phyloP scores from a whole-genome alignment of 2,113 vertebrate species.

The Propithecus coquereli region DNA sequence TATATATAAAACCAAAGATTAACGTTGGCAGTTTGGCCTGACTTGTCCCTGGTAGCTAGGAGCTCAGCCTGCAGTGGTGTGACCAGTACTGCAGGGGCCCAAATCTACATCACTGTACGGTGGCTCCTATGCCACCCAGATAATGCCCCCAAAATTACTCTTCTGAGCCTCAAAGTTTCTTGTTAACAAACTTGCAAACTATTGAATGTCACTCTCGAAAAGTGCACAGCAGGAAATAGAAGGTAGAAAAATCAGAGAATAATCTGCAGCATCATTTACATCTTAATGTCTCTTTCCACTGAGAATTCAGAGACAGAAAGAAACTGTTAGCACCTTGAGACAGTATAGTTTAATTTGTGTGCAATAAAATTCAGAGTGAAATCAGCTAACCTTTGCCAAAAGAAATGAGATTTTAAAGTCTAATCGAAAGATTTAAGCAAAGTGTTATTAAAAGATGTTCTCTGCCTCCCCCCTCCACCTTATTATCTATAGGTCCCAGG shows the following conservation, averaged over 20 bases:
- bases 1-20: not conserved
- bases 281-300: not conserved
- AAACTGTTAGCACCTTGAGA: not conserved
- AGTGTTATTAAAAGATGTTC: slow-evolving; percentile 28
- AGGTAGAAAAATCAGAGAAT: not conserved
- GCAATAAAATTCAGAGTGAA: not conserved
- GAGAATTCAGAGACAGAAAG: not conserved
- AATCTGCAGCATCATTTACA: not conserved
- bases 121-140: not conserved
- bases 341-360: not conserved
- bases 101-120: fast-evolving
- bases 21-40: not conserved
- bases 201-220: not conserved
- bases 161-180: not conserved
- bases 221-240: not conserved
- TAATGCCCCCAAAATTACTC: not conserved
- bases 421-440: slow-evolving; percentile 48
- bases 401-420: slow-evolving; percentile 22
- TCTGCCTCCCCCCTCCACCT: not conserved
- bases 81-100: not conserved
- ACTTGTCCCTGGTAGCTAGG: not conserved
- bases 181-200: not conserved
- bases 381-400: slow-evolving; percentile 22
- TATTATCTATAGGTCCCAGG: slow-evolving; percentile 85
- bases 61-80: not conserved